Evolutionary conservation across 2,113 vertebrate genomes (phyloP).

Genomic region (Onychostruthus taczanowskii): DNA sequence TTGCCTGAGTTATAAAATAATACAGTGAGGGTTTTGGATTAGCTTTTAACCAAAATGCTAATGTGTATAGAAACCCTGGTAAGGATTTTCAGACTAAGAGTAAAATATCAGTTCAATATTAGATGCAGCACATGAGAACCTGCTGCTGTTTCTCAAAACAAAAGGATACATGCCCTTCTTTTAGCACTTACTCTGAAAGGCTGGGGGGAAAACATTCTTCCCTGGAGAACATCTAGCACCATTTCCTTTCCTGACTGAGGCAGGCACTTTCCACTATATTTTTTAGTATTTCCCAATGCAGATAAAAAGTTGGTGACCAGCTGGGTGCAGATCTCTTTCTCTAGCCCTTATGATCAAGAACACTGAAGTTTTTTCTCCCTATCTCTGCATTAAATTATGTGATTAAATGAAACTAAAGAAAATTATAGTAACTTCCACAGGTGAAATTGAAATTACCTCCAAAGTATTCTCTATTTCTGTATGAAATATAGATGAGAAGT

Average conservation of each 20-base stretch:
- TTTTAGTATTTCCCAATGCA: not conserved
- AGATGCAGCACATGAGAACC: not conserved
- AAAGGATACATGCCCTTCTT: not conserved
- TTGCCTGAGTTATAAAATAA: not conserved
- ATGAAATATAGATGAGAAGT: not conserved
- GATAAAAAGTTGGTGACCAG: not conserved
- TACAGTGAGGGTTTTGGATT: accelerated
- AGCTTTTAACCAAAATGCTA: not conserved
- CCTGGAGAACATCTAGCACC: not conserved
- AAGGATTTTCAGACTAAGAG: not conserved
- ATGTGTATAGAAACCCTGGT: not conserved
- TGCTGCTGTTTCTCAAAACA: not conserved
- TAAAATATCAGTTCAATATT: not conserved
- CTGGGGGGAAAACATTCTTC: not conserved
- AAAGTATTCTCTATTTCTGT: not conserved
- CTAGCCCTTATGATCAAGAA: not conserved
- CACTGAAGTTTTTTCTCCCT: not conserved
- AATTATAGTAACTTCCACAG: not conserved
- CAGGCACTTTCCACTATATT: not conserved
- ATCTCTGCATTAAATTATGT: not conserved
- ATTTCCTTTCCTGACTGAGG: not conserved
- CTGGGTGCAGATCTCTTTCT: not conserved
- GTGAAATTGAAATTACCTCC: not conserved
- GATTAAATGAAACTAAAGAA: not conserved
- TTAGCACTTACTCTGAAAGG: not conserved